Evolutionary conservation across 2,113 vertebrate species (phyloP).

Genomic region (Athene noctua): DNA sequence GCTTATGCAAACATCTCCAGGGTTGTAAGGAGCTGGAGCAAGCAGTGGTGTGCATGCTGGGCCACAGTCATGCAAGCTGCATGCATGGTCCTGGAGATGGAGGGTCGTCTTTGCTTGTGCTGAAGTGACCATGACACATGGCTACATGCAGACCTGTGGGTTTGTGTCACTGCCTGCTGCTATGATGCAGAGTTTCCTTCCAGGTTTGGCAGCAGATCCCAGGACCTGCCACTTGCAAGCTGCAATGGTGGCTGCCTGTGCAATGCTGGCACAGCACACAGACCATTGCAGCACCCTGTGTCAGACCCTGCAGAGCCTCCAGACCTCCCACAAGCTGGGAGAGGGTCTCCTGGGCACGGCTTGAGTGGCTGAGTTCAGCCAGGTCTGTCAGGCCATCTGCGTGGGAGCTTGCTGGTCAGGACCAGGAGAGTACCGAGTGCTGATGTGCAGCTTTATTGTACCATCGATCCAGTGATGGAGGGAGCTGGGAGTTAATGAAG

Average conservation of each 20-base stretch:
- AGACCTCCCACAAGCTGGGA: not conserved
- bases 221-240: not conserved
- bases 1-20: not conserved
- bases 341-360: not conserved
- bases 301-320: not conserved
- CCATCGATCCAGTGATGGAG: not conserved
- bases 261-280: not conserved
- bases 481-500: not conserved
- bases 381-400: not conserved
- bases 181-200: not conserved
- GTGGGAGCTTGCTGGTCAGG: not conserved
- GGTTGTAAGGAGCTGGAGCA: not conserved
- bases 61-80: not conserved
- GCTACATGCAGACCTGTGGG: not conserved
- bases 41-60: not conserved
- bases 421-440: not conserved
- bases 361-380: not conserved
- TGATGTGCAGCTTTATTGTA: not conserved
- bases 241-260: not conserved
- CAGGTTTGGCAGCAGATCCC: not conserved
- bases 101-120: not conserved
- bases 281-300: not conserved
- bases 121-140: rapidly evolving
- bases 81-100: rapidly evolving
- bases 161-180: not conserved